Percentiles rank a stretch among this genome's conserved stretches.
phyloP scores from a whole-genome alignment of 2,797 vertebrate genomes.

The Sebastes minor region DNA sequence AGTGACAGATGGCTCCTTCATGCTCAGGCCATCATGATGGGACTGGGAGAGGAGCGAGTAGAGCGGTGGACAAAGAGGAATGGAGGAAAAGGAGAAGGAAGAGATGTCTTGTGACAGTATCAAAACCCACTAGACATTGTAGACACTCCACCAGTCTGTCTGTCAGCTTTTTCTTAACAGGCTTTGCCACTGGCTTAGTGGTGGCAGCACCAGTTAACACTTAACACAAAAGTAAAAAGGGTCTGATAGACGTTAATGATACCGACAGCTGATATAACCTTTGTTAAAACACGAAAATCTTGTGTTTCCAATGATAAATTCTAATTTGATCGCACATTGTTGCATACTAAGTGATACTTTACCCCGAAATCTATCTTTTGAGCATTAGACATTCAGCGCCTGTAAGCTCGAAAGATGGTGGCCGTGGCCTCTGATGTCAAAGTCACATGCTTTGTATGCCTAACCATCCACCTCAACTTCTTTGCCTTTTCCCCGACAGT shows the following conservation, averaged over 20 bases:
- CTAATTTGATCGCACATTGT: no score
- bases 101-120: conserved; percentile 76
- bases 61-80: conserved; percentile 61
- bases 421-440: neutral
- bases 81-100: conserved; percentile 52
- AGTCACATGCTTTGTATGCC: neutral
- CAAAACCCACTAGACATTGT: conserved; percentile 71
- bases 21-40: conserved; percentile 87
- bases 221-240: conserved; percentile 24
- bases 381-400: neutral
- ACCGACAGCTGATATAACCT: neutral
- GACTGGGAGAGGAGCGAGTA: conserved; percentile 50
- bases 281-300: neutral
- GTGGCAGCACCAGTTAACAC: conserved; percentile 30
- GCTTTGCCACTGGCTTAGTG: conserved; percentile 48
- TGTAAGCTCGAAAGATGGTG: neutral
- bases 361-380: neutral
- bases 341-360: neutral
- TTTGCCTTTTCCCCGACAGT: neutral
- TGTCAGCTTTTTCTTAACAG: conserved; percentile 62
- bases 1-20: conserved; percentile 79
- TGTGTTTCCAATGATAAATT: no score
- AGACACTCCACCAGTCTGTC: conserved; percentile 52
- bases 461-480: neutral
- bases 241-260: neutral